Conservation (phyloP, 2,888 invertebrate genomes). For the Vandiemenella viatica region DNA sequence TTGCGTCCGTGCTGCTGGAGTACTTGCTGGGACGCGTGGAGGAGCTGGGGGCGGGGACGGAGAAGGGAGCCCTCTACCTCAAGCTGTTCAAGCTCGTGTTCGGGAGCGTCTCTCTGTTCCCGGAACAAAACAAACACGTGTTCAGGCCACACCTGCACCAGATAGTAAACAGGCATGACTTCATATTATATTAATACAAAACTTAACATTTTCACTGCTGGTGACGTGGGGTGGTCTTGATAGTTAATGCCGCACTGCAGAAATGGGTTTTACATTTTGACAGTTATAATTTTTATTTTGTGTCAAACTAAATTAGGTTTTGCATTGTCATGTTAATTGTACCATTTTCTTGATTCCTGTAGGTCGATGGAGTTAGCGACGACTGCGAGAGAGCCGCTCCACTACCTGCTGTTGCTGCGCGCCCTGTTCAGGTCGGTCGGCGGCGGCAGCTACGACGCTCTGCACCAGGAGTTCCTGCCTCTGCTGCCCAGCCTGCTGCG, state of each 20-base stretch:
- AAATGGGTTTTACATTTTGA: too few species aligned
- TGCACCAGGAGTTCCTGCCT: constrained; percentile 96
- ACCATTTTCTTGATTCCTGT: too few species aligned
- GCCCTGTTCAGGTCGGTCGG: constrained; percentile 95
- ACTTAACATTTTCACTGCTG: too few species aligned
- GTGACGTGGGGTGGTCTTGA: too few species aligned
- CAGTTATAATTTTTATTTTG: background rate
- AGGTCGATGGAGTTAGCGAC: constrained; percentile 90
- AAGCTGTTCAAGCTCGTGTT: constrained; percentile 93
- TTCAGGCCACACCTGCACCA: constrained; percentile 89
- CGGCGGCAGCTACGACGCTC: constrained; percentile 93
- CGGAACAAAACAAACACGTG: constrained; percentile 96
- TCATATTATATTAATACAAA: constrained; percentile 4
- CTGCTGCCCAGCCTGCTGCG: constrained; percentile 86
- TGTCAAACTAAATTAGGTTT: background rate
- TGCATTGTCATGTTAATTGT: background rate
- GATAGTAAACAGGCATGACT: constrained; percentile 62
- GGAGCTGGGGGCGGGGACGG: constrained; percentile 90
- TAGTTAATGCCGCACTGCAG: too few species aligned
- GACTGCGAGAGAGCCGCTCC: constrained; percentile 94
- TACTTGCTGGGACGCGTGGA: constrained; percentile 89
- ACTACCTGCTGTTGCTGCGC: constrained; percentile 85
- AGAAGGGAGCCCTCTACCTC: constrained; percentile 82
- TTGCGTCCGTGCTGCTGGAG: constrained; percentile 90
- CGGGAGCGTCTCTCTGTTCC: constrained; percentile 88